Conservation (phyloP, 2,888 invertebrate genomes). For the Metalampra italica region DNA sequence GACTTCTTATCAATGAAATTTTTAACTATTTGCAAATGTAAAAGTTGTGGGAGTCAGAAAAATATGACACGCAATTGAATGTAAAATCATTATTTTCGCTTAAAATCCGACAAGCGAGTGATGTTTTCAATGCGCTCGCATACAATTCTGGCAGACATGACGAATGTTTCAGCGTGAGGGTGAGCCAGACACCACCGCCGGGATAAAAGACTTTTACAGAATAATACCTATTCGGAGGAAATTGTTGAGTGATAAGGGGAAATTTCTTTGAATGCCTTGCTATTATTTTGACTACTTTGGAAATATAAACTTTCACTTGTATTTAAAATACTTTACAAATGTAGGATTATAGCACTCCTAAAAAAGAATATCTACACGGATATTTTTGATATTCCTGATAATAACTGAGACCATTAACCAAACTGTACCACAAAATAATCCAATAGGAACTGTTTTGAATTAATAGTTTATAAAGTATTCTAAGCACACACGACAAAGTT, state of each 20-base stretch:
- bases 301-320: too few species aligned
- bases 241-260: not conserved
- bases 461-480: too few species aligned
- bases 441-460: too few species aligned
- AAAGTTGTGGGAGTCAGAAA: too few species aligned
- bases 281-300: too few species aligned
- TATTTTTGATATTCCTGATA: too few species aligned
- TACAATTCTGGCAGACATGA: conserved; percentile 19
- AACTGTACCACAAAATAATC: too few species aligned
- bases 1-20: too few species aligned
- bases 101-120: conserved; percentile 20
- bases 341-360: not conserved
- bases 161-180: conserved; percentile 5
- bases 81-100: conserved; percentile 11
- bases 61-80: not conserved
- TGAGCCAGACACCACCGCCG: not conserved
- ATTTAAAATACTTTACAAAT: not conserved
- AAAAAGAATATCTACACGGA: too few species aligned
- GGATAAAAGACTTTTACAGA: conserved; percentile 3
- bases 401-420: too few species aligned
- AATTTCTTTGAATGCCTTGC: not conserved
- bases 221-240: conserved; percentile 5
- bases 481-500: too few species aligned
- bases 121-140: conserved; percentile 27
- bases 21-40: too few species aligned